Percentiles rank a stretch among this genome's conserved stretches.
Conservation (phyloP, 2,113 vertebrate genomes). For the Scartelaos histophorus region DNA sequence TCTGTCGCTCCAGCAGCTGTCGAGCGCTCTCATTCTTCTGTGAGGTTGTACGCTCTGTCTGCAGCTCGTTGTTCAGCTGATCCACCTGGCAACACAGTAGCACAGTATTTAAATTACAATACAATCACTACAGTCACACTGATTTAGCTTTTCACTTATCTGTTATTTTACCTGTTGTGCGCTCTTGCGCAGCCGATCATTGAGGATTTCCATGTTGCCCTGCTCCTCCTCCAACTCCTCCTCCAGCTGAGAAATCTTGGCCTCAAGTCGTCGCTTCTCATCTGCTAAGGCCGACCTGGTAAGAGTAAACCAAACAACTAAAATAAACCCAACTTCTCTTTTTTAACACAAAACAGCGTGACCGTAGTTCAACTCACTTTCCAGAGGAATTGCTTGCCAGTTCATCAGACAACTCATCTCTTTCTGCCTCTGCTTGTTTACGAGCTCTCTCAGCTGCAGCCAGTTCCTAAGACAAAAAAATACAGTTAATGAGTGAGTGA, state of each 20-base stretch:
- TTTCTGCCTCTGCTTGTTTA: conserved; percentile 91
- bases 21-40: conserved; percentile 90
- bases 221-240: conserved; percentile 96
- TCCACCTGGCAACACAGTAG: conserved; percentile 79
- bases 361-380: conserved; percentile 75
- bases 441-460: conserved; percentile 87
- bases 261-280: conserved; percentile 90
- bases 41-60: conserved; percentile 81
- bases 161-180: conserved; percentile 83
- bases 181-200: conserved; percentile 90
- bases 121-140: neutral
- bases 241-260: conserved; percentile 88
- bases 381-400: conserved; percentile 85
- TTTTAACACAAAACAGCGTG: conserved; percentile 18
- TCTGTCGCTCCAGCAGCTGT: conserved; percentile 94
- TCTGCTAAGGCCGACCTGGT: conserved; percentile 85
- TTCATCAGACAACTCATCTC: conserved; percentile 91
- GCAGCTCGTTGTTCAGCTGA: conserved; percentile 89
- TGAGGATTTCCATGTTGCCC: conserved; percentile 86
- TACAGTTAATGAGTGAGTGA: neutral
- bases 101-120: neutral
- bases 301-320: neutral
- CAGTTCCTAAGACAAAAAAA: conserved; percentile 79
- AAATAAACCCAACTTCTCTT: neutral
- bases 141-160: neutral